Evolutionary conservation across 2,888 invertebrate genomes (phyloP).

Genomic region (Sinopyrophorus schimmeli): DNA sequence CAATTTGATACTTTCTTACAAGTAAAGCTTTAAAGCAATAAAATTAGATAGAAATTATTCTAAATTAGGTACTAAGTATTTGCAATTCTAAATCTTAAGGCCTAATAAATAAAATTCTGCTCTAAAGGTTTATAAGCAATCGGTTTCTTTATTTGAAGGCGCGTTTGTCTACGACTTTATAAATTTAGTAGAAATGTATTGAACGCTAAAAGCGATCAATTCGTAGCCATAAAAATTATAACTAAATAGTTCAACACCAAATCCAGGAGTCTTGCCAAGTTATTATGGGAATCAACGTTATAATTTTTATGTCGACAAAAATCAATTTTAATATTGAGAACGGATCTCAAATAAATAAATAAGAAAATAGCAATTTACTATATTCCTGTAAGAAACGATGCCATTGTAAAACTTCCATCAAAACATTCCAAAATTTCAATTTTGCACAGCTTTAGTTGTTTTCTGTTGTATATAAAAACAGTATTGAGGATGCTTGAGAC

Average conservation of each 20-base stretch:
- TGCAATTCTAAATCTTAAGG: conserved; percentile 24
- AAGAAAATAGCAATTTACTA: conserved; percentile 25
- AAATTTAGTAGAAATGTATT: conserved; percentile 25
- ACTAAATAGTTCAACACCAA: conserved; percentile 23
- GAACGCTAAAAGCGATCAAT: conserved; percentile 15
- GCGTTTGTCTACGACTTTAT: conserved; percentile 26
- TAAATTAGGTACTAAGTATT: conserved; percentile 28
- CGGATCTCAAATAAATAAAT: conserved; percentile 27
- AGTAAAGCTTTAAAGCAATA: conserved; percentile 16
- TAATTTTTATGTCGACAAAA: conserved; percentile 21
- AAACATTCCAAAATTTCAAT: conserved; percentile 27
- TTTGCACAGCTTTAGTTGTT: conserved; percentile 10
- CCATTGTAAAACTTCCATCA: conserved; percentile 24
- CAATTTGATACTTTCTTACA: not conserved
- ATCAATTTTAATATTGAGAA: conserved; percentile 24
- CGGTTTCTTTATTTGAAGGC: no score
- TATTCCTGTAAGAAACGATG: conserved; percentile 20
- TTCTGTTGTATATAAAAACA: conserved; percentile 16
- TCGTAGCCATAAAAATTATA: conserved; percentile 19
- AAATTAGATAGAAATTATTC: conserved; percentile 22
- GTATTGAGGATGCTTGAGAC: conserved; percentile 23
- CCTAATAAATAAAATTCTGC: conserved; percentile 18
- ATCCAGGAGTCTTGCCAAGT: not conserved
- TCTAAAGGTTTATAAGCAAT: conserved; percentile 5
- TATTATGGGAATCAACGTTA: conserved; percentile 9